Evolutionary conservation across 2,797 vertebrate species (phyloP), one percentile per base, ranked within the genome.

Genomic region (Phataginus tetradactyla): DNA sequence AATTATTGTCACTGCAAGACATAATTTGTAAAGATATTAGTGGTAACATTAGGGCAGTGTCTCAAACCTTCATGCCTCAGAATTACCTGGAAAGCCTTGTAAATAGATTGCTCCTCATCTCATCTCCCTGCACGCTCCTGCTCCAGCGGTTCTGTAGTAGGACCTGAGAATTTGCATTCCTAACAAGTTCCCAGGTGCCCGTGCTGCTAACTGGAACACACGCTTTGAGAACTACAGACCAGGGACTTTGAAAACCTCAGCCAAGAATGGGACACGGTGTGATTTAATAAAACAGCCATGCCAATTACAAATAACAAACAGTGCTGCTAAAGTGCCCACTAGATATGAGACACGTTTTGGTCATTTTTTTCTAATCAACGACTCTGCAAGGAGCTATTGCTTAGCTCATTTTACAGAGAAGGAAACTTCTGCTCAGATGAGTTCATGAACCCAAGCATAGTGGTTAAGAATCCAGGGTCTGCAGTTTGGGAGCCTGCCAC

Each of bases 131-230:
- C 10, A 39, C 20, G 61, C 34, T 49, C 79, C 75, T 17, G 86
- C 66, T 2, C 42, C 42, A 25, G 37, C 9, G 64, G 32, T 25
- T 75, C 32, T 1, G 27, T 10, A 29, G 18, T 13, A 7, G 17
- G 25, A 23, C n/a, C 37, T 69, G 21, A 84, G 57, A 37, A 59
- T 53, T 17, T 10, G 4, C 5, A 5, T n/a, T 86, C 42, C 25
- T 57, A 42, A 75, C 34, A 77, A n/a, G 14, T 45, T 69, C 29
- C 15, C 10, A 25, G 59, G 39, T 7, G 49, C 15, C 42, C 29
- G 3, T 51, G 39, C 66, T 59, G 9, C 29, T 34, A 11, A 68
- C 0, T 3, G 0, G 34, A 20, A 34, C 18, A 1, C 37, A 80
- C 5, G 2, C 9, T 9, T 7, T 75, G 72, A 68, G n/a, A 84